Conservation (phyloP, 1,140 invertebrate species). For the Thalassaphorura encarpata region DNA sequence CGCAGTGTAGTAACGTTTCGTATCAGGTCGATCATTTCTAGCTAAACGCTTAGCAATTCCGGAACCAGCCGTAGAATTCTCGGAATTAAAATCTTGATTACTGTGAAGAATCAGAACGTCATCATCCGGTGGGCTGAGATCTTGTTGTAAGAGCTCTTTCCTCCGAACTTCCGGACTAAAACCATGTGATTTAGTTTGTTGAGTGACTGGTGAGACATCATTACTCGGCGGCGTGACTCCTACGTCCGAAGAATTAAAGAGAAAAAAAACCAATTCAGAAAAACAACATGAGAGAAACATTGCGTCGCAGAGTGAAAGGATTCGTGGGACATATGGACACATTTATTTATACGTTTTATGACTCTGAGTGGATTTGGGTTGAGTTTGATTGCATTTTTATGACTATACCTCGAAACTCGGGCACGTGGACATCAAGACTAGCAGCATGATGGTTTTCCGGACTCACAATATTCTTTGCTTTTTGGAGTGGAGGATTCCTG, state of each 20-base stretch:
- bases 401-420: slow-evolving; percentile 38
- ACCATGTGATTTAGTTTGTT: not conserved
- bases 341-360: no score
- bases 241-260: no score
- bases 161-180: not conserved
- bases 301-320: no score
- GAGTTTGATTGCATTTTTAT: no score
- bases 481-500: slow-evolving; percentile 57
- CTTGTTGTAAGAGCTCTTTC: not conserved
- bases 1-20: slow-evolving; percentile 51
- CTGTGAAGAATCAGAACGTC: slow-evolving; percentile 22
- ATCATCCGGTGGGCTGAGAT: slow-evolving; percentile 5
- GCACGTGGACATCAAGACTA: slow-evolving; percentile 16
- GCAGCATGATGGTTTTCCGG: slow-evolving; percentile 10
- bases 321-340: no score
- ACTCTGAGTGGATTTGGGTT: no score
- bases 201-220: slow-evolving; percentile 22
- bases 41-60: slow-evolving; percentile 40
- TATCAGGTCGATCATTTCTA: slow-evolving; percentile 43
- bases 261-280: no score
- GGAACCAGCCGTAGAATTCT: not conserved
- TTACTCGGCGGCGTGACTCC: slow-evolving; percentile 35
- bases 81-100: slow-evolving; percentile 15
- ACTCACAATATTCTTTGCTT: slow-evolving; percentile 25
- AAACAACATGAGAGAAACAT: no score